Conservation (phyloP, 2,888 invertebrate species). For the Callimorpha dominula region DNA sequence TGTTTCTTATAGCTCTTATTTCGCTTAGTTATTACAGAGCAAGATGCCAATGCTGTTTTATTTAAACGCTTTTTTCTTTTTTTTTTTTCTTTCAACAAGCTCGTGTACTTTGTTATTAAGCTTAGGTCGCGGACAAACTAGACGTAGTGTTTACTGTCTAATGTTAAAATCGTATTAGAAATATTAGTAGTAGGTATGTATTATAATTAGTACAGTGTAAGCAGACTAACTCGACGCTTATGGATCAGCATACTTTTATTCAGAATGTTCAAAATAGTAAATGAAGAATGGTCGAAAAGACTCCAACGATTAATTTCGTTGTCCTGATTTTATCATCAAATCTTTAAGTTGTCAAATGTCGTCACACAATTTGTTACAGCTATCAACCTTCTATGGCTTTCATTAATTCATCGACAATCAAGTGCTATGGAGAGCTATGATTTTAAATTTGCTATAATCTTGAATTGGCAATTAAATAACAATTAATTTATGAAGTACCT, state of each 20-base stretch:
- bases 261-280: constrained; percentile 29
- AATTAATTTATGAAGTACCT: no score
- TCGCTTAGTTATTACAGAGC: constrained; percentile 38
- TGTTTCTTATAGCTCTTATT: constrained; percentile 59
- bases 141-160: neutral
- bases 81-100: constrained; percentile 2
- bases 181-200: neutral
- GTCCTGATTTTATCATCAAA: constrained; percentile 55
- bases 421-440: constrained; percentile 25
- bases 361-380: constrained; percentile 50
- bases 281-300: constrained; percentile 42
- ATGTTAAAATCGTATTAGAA: neutral
- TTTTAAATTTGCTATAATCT: constrained; percentile 11
- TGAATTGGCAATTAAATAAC: neutral
- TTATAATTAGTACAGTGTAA: neutral
- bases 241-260: neutral
- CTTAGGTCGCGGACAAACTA: neutral
- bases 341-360: constrained; percentile 57
- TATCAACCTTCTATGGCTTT: constrained; percentile 53
- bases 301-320: constrained; percentile 55
- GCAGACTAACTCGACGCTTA: neutral
- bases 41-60: constrained; percentile 32
- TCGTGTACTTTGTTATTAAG: constrained; percentile 1
- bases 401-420: constrained; percentile 34
- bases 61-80: constrained; percentile 7